Evolutionary conservation across 2,888 invertebrate species (phyloP).

Genomic region (Latrodectus elegans): DNA sequence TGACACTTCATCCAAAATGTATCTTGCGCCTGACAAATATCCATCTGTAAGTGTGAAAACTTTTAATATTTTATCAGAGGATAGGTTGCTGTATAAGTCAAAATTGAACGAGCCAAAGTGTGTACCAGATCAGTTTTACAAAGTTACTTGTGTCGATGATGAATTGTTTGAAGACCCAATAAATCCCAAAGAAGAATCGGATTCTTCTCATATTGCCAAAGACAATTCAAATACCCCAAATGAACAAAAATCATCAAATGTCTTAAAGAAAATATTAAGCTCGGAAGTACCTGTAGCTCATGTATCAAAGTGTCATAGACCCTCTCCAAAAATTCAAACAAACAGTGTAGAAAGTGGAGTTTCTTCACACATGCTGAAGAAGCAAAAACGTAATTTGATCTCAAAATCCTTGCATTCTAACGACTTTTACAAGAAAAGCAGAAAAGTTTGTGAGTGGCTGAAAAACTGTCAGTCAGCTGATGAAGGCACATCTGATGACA

Average conservation of each 20-base stretch:
- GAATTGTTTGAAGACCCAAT: slow-evolving; percentile 21
- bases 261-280: not conserved
- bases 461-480: slow-evolving; percentile 61
- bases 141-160: slow-evolving; percentile 65
- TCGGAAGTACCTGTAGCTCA: not conserved
- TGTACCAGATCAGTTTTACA: slow-evolving; percentile 57
- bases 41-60: slow-evolving; percentile 55
- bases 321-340: not conserved
- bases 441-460: slow-evolving; percentile 65
- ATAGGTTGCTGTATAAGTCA: slow-evolving; percentile 21
- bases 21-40: slow-evolving; percentile 63
- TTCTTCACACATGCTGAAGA: not conserved
- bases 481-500: slow-evolving; percentile 46
- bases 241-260: not conserved
- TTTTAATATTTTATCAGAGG: slow-evolving; percentile 40
- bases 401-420: not conserved
- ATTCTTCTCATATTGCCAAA: not conserved
- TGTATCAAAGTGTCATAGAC: slow-evolving; percentile 1
- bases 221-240: not conserved
- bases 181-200: not conserved
- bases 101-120: slow-evolving; percentile 12
- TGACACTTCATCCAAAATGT: not conserved
- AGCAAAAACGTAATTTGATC: not conserved
- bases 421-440: not conserved
- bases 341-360: not conserved